Percentiles rank a stretch among this genome's conserved stretches.
Conservation (phyloP, 2,113 vertebrate species). For the Elephas maximus region DNA sequence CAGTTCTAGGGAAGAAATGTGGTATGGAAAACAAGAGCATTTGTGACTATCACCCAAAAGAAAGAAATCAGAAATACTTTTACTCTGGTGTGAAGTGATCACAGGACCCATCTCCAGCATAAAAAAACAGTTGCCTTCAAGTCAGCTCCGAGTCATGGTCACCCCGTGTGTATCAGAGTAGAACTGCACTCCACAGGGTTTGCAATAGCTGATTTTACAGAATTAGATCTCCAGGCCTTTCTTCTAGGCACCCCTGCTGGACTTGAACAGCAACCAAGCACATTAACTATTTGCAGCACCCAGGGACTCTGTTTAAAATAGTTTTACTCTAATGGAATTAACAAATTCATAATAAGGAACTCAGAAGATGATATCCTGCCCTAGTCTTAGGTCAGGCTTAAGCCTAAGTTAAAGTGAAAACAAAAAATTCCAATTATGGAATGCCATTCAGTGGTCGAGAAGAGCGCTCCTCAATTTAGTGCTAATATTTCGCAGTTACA, state of each 20-base stretch:
- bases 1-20: not conserved
- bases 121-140: too few species aligned
- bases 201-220: not conserved
- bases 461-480: not conserved
- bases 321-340: not conserved
- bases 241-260: too few species aligned
- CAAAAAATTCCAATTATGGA: not conserved
- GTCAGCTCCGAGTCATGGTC: too few species aligned
- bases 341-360: not conserved
- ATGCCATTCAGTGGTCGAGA: not conserved
- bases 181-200: not conserved
- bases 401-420: not conserved
- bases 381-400: not conserved
- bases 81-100: not conserved
- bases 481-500: not conserved
- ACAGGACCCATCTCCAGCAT: too few species aligned
- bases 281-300: too few species aligned
- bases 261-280: too few species aligned
- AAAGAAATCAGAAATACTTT: not conserved
- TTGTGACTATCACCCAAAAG: not conserved
- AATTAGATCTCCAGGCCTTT: not conserved
- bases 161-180: not conserved
- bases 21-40: not conserved
- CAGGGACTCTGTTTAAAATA: not conserved
- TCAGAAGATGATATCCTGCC: not conserved